phyloP scores from a whole-genome alignment of 2,797 vertebrate species.

The Trichosurus vulpecula region DNA sequence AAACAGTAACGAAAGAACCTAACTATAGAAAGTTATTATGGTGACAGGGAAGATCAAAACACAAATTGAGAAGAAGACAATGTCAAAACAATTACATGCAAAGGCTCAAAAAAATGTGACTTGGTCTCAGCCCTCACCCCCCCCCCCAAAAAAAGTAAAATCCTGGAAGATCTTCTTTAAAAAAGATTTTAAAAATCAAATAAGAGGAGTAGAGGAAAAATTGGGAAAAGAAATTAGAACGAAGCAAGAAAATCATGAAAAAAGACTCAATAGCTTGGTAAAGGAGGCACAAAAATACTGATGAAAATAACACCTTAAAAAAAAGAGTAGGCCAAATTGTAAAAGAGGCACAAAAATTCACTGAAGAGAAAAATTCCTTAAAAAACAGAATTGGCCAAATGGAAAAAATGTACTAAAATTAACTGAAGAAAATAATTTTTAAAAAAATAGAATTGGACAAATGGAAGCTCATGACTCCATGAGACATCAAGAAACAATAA shows the following conservation, averaged over 20 bases:
- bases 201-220: not conserved
- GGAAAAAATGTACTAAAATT: not conserved
- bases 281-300: not conserved
- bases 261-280: not conserved
- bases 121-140: not conserved
- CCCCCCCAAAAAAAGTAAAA: too few species aligned
- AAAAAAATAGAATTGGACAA: not conserved
- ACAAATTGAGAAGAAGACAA: not conserved
- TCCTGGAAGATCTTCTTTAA: not conserved
- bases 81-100: not conserved
- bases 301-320: not conserved
- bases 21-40: not conserved
- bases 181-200: not conserved
- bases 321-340: not conserved
- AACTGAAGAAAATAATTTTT: not conserved
- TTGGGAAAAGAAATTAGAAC: not conserved
- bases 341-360: not conserved
- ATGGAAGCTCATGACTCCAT: not conserved
- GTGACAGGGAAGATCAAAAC: not conserved
- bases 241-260: not conserved
- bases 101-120: not conserved
- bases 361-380: not conserved
- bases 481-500: not conserved
- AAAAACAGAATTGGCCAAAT: not conserved
- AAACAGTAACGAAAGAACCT: not conserved